Evolutionary conservation across 2,888 invertebrate genomes (phyloP).

Genomic region (Halictus quadricinctus): DNA sequence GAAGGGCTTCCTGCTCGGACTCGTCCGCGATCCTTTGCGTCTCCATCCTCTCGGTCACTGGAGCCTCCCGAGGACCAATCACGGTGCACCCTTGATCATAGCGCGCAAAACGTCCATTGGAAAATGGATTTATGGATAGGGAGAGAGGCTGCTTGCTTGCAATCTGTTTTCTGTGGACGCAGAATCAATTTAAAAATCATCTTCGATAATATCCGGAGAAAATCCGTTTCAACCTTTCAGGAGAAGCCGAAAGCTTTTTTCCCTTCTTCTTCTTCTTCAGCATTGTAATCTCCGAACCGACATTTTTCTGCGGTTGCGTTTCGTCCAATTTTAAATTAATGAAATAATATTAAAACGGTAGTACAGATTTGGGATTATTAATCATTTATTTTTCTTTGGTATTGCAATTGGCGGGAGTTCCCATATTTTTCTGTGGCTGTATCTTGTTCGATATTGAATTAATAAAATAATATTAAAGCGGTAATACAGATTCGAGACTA

Average conservation of each 20-base stretch:
- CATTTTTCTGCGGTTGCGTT: too few species aligned
- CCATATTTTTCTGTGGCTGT: too few species aligned
- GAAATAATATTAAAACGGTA: neutral
- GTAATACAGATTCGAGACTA: too few species aligned
- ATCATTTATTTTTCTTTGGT: neutral
- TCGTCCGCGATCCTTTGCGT: neutral
- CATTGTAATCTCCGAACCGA: neutral
- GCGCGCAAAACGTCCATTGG: slow-evolving; percentile 1
- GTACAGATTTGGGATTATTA: neutral
- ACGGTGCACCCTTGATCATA: slow-evolving; percentile 13
- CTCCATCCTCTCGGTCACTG: slow-evolving; percentile 13
- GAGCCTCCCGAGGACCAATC: slow-evolving; percentile 22
- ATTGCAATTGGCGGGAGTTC: too few species aligned
- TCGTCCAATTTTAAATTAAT: neutral
- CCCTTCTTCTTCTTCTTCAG: neutral
- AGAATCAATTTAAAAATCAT: neutral
- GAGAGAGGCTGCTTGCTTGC: neutral
- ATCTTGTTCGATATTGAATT: too few species aligned
- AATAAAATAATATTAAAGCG: too few species aligned
- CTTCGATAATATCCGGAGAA: slow-evolving; percentile 1
- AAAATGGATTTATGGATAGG: slow-evolving; percentile 5
- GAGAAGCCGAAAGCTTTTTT: neutral
- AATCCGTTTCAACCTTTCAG: neutral
- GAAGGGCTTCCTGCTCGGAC: neutral
- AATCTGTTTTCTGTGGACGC: neutral